Base-by-base conservation (phyloP, 2,888 invertebrate genomes). In the Phaedon cochleariae region DNA sequence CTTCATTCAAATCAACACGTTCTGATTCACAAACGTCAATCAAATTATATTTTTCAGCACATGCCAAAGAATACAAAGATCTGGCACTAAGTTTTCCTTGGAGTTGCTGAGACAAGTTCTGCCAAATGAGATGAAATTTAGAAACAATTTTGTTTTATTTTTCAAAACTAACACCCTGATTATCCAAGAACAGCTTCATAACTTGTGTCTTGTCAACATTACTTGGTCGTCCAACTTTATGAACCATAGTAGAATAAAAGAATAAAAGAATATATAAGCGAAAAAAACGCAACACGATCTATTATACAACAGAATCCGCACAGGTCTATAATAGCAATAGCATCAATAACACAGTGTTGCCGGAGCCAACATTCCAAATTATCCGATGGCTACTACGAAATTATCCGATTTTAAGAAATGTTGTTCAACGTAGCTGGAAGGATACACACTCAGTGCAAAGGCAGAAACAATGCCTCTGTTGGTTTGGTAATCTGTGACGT, bases 1-100 rank as follows among this genome's bases (percentile, higher is more conserved):
- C 2, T 5, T 5, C 7, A 7, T 5, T 26, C 7, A 10, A 7
- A 34, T 34, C 34, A 34, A 7, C 10, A 4, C 12, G 9, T 34
- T 2, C 12, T 34, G 34, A 34, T n/a, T 26, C 52, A 52, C 29
- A 10, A 34, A 34, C 18, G 2, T 29, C 52, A 15, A 52, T 29
- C 15, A 52, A 26, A 21, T 52, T 52, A 18, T 29, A 29, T 52
- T 52, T 52, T 52, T 52, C 52, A n/a, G 52, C 52, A 52, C 52
- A 52, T 18, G 52, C 52, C 18, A 52, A 52, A 29, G 52, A 17
- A 18, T 52, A 52, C 21, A 52, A 29, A 7, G 52, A 52, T 52
- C 52, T 52, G 2, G 52, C 26, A 29, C 29, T 29, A 2, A 52
- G 29, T 52, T 52, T 52, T 29, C n/a, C 26, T 29, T 52, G 26